Conservation (phyloP, 2,797 vertebrate genomes). For the Harpagifer antarcticus region DNA sequence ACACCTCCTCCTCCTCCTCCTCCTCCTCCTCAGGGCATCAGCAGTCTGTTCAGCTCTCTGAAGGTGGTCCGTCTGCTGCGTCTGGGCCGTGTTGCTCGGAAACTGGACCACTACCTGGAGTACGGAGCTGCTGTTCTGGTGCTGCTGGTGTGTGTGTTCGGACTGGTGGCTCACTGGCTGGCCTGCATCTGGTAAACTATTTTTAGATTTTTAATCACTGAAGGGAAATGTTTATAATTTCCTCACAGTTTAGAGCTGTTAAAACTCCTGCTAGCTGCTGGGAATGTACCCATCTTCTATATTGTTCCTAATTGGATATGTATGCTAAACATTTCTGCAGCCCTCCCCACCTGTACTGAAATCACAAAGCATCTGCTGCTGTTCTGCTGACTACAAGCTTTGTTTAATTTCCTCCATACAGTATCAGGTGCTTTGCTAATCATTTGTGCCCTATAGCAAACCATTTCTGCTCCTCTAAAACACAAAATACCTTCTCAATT, state of each 20-base stretch:
- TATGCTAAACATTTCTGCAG: slow-evolving; percentile 16
- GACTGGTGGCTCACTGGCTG: slow-evolving; percentile 96
- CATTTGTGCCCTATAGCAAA: neutral
- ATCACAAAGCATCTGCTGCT: slow-evolving; percentile 32
- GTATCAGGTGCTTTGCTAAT: neutral
- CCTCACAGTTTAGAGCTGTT: slow-evolving; percentile 5
- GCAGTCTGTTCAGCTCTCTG: slow-evolving; percentile 96
- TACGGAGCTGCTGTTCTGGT: slow-evolving; percentile 96
- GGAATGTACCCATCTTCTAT: slow-evolving; percentile 8
- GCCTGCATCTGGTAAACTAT: slow-evolving; percentile 92
- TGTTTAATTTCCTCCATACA: neutral
- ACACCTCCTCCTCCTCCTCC: neutral
- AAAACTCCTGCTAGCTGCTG: slow-evolving; percentile 26
- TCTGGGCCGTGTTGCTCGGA: slow-evolving; percentile 93
- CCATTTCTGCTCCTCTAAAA: too few relatives aligned
- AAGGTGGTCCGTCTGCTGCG: slow-evolving; percentile 96
- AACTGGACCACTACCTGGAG: slow-evolving; percentile 97
- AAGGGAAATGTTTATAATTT: neutral
- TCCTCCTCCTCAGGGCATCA: slow-evolving; percentile 89
- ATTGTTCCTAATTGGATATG: slow-evolving; percentile 32
- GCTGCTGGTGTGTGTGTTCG: slow-evolving; percentile 95
- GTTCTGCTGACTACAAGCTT: neutral
- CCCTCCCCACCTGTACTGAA: slow-evolving; percentile 10
- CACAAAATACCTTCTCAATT: neutral
- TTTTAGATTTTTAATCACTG: neutral